Evolutionary conservation across 2,797 vertebrate genomes (phyloP).

Genomic region (Chelidonichthys spinosus): DNA sequence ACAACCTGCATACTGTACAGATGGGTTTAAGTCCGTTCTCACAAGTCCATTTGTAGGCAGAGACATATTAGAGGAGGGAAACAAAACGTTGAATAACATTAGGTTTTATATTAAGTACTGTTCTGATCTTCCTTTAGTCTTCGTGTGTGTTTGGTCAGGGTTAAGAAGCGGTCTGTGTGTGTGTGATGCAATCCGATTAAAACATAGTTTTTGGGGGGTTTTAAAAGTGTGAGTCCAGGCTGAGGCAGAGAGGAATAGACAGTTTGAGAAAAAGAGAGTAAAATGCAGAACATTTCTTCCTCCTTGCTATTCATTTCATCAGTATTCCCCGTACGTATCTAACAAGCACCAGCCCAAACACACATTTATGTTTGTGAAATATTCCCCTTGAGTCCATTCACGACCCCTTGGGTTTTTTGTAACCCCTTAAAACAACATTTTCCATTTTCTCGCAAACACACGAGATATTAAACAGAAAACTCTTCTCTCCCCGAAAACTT

Average conservation of each 20-base stretch:
- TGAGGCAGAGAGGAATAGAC: conserved; percentile 24
- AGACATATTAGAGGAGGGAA: not conserved
- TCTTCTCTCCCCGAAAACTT: not conserved
- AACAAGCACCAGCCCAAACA: conserved; percentile 39
- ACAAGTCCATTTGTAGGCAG: not conserved
- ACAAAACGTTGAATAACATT: not conserved
- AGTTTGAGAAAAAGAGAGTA: conserved; percentile 22
- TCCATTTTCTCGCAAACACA: conserved; percentile 10
- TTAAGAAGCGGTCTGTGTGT: not conserved
- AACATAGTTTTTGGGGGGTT: conserved; percentile 14
- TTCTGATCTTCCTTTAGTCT: conserved; percentile 1
- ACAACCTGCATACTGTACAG: not conserved
- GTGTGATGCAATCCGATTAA: conserved; percentile 45
- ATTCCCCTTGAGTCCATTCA: conserved; percentile 22
- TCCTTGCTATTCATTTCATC: conserved; percentile 61
- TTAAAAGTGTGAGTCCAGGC: conserved; percentile 22
- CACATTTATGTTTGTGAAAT: conserved; percentile 38
- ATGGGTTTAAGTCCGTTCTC: not conserved
- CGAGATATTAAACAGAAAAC: conserved; percentile 1
- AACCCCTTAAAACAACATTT: conserved; percentile 23
- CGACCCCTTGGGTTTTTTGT: conserved; percentile 23
- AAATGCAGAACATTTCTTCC: conserved; percentile 8
- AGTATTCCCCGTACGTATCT: conserved; percentile 35
- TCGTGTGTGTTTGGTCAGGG: conserved; percentile 6
- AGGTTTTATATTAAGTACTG: not conserved